Evolutionary conservation across 2,113 vertebrate genomes (phyloP).

Genomic region (Zosterops hypoxanthus): DNA sequence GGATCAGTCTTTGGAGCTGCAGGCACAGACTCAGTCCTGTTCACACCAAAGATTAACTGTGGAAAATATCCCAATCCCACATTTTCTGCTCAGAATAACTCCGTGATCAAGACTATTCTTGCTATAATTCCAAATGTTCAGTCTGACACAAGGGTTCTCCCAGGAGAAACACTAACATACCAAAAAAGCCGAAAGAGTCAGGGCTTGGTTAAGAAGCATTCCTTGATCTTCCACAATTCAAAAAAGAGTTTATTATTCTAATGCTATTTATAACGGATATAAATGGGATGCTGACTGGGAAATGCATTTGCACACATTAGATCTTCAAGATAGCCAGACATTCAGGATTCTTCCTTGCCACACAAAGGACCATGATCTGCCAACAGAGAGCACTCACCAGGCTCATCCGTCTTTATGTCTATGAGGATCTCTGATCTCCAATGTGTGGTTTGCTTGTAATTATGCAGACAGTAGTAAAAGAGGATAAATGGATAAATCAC

Average conservation of each 20-base stretch:
- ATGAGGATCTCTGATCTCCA: neutral
- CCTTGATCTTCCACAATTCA: neutral
- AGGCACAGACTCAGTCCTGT: neutral
- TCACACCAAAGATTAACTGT: neutral
- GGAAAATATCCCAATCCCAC: conserved; percentile 11
- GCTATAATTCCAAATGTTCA: neutral
- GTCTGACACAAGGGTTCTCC: neutral
- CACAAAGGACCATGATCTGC: neutral
- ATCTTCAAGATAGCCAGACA: neutral
- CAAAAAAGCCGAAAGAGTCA: neutral
- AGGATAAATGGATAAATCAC: neutral
- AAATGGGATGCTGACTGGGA: neutral
- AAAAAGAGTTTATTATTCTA: neutral
- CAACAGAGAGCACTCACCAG: neutral
- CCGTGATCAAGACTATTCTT: neutral
- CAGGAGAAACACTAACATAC: neutral
- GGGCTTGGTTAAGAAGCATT: neutral
- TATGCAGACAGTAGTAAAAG: neutral
- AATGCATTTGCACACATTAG: neutral
- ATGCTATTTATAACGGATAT: conserved; percentile 3
- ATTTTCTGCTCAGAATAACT: neutral
- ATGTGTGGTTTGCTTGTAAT: neutral
- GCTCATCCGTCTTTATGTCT: neutral
- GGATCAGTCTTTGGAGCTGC: neutral
- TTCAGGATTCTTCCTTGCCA: neutral